phyloP scores from a whole-genome alignment of 2,113 vertebrate genomes.

The Hylia prasina region DNA sequence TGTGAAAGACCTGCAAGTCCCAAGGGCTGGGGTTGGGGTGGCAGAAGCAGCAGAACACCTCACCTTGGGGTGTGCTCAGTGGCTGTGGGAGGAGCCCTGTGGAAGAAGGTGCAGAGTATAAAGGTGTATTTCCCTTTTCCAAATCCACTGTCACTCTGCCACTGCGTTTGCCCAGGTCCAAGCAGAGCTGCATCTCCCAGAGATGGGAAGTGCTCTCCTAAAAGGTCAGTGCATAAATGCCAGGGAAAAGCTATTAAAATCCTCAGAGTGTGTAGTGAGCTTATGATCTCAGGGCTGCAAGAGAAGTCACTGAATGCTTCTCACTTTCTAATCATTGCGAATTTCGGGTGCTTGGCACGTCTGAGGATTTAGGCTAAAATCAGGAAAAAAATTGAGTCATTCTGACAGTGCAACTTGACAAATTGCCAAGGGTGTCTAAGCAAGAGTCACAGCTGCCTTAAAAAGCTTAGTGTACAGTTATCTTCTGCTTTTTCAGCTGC shows the following conservation, averaged over 20 bases:
- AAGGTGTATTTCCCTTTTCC: background rate
- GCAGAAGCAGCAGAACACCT: background rate
- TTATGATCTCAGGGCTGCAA: background rate
- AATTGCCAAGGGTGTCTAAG: background rate
- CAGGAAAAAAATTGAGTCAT: background rate
- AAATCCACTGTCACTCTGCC: background rate
- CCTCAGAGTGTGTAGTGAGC: background rate
- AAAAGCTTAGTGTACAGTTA: background rate
- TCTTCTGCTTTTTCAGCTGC: background rate
- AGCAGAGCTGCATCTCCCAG: background rate
- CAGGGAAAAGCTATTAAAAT: background rate
- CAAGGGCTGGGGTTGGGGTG: background rate
- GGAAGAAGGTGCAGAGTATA: background rate
- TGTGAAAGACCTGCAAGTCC: background rate
- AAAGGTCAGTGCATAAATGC: background rate
- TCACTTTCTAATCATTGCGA: background rate
- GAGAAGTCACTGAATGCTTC: background rate
- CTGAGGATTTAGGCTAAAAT: conserved; percentile 7
- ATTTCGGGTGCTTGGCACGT: background rate
- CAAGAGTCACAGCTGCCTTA: background rate
- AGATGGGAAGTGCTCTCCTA: background rate
- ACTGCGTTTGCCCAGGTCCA: background rate
- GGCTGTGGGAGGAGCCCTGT: background rate
- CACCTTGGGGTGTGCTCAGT: no score
- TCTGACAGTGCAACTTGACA: background rate